Evolutionary conservation across 2,797 vertebrate species (phyloP), one percentile per base, ranked within the genome.

Genomic region (Spinus pinus): DNA sequence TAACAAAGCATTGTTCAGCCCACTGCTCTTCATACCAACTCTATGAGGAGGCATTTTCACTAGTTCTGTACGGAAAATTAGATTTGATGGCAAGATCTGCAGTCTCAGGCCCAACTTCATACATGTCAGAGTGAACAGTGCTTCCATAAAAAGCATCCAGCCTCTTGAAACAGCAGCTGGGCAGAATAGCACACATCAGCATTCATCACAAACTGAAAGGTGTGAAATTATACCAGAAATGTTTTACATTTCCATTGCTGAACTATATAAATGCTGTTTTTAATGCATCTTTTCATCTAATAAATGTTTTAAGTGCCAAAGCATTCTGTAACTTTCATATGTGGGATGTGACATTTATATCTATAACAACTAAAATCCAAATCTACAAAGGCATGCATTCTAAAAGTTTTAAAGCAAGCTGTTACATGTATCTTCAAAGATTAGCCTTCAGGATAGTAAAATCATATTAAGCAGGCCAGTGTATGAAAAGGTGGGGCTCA

Each of bases 221-320:
- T 46, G 13, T 47, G 42, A 39, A 69, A 78, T 41, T 39, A 46
- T 15, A 8, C 27, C 58, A 75, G 47, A 46, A 74, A 35, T 10
- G 1, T 77, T 80, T 7, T 3, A 37, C 16, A 9, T 37, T 67
- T 57, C 50, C 25, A 30, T 4, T 78, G 33, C 35, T 86, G 33
- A 81, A 60, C 60, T 66, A 70, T 5, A 33, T 27, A 79, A 87
- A 86, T n/a, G 22, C n/a, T 79, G 19, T 16, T 65, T 75, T 42
- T 33, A 78, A 78, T n/a, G 37, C 33, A 75, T 50, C 21, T 62
- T 88, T 91, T 84, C 27, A 77, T 74, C 56, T 91, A 88, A 71
- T 90, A 77, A 57, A 66, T 85, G 69, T 86, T 90, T 88, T 82
- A 54, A 46, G 90, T 61, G 54, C 67, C 66, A 95, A 87, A 94